Conservation (phyloP, 2,113 vertebrate genomes). For the Suricata suricatta region DNA sequence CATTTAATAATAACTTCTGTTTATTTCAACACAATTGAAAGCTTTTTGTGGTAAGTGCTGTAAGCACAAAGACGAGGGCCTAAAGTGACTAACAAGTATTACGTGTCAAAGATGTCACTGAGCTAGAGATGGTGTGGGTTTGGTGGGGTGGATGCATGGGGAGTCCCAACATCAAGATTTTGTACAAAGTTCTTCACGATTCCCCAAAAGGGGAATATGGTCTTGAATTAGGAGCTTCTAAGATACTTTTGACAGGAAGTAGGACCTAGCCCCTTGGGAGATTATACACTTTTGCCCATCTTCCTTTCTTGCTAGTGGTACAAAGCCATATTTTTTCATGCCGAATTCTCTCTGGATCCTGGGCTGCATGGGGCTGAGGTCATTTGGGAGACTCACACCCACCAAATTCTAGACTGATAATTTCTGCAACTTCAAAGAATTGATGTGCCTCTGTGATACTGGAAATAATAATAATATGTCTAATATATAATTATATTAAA, state of each 20-base stretch:
- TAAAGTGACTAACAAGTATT: neutral
- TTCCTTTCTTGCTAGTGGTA: neutral
- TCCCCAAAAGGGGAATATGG: neutral
- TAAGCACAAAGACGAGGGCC: neutral
- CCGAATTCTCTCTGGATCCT: neutral
- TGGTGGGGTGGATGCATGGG: neutral
- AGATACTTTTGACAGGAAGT: neutral
- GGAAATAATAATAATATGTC: neutral
- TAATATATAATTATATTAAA: too few species aligned
- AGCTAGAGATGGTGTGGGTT: neutral
- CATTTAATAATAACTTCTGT: constrained; percentile 20
- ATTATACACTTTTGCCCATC: neutral
- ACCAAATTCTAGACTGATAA: neutral
- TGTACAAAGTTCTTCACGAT: neutral
- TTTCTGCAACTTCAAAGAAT: neutral
- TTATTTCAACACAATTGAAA: constrained; percentile 10
- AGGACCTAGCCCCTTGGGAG: neutral
- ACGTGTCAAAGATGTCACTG: neutral
- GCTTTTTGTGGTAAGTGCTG: neutral
- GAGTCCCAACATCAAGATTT: neutral
- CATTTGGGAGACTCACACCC: neutral
- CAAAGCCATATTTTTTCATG: neutral
- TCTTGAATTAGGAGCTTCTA: neutral
- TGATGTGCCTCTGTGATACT: neutral
- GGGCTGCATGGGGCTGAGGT: neutral